Conservation (phyloP, 2,113 vertebrate species). For the Chionomys nivalis region DNA sequence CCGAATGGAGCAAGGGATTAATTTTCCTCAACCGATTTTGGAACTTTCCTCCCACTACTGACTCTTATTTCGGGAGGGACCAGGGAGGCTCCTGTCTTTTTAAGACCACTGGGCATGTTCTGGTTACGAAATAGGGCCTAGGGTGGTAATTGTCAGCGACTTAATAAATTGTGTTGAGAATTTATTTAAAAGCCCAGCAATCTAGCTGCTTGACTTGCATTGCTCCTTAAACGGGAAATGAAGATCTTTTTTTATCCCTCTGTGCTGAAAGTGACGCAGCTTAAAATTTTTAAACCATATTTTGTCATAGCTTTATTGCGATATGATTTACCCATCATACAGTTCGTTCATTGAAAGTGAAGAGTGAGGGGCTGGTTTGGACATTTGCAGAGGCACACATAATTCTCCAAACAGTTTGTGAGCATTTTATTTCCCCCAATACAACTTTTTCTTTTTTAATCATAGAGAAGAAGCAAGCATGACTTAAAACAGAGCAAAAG, state of each 20-base stretch:
- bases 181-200: background rate
- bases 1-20: background rate
- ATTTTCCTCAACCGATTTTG: background rate
- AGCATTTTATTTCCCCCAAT: background rate
- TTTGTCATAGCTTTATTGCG: background rate
- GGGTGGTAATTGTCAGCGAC: background rate
- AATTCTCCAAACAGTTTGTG: background rate
- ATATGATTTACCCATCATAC: background rate
- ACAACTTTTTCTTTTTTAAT: background rate
- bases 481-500: background rate
- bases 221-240: background rate
- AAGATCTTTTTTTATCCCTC: background rate
- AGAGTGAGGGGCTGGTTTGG: background rate
- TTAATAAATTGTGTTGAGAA: background rate
- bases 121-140: slow-evolving; percentile 38
- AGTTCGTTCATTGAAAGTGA: background rate
- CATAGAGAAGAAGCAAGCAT: background rate
- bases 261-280: background rate
- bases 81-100: background rate
- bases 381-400: background rate
- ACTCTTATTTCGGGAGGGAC: slow-evolving; percentile 5
- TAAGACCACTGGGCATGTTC: slow-evolving; percentile 52
- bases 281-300: background rate
- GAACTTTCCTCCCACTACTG: background rate
- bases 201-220: background rate